phyloP scores from a whole-genome alignment of 2,888 invertebrate species.

The Diadegma fenestrale region DNA sequence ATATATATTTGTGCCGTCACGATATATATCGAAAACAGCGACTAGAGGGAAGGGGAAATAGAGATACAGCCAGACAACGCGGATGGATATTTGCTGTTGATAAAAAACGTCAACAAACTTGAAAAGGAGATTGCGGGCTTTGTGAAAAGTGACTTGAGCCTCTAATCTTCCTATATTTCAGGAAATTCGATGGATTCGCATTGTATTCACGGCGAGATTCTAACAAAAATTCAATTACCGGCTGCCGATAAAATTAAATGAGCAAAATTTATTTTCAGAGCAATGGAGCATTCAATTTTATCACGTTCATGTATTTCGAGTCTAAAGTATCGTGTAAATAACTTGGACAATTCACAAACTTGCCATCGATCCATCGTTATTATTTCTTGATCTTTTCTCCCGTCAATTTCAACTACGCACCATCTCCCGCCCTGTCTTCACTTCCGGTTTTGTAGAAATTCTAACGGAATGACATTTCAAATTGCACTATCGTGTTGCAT shows the following conservation, averaged over 20 bases:
- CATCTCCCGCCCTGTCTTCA: not conserved
- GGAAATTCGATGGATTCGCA: not conserved
- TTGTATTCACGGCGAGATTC: not conserved
- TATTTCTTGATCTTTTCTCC: not conserved
- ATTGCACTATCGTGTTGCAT: not conserved
- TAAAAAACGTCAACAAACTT: not conserved
- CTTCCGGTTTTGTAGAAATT: conserved; percentile 1
- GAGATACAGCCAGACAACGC: conserved; percentile 28
- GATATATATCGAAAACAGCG: not conserved
- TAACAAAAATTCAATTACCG: conserved; percentile 7
- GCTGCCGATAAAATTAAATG: conserved; percentile 15
- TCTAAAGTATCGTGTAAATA: not conserved
- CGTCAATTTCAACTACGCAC: not conserved
- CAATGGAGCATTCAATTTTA: not conserved
- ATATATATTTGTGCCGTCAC: conserved; percentile 3
- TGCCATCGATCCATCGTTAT: not conserved
- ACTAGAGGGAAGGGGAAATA: conserved; percentile 26
- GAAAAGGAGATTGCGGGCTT: not conserved
- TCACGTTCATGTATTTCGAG: not conserved
- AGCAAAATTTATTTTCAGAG: not conserved
- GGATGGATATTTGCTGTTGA: not conserved
- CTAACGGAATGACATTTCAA: not conserved
- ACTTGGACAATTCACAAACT: not conserved
- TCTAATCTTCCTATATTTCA: not conserved
- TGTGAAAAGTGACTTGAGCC: not conserved